Conservation (phyloP, 2,113 vertebrate genomes). For the Gallinago paraguaiae region DNA sequence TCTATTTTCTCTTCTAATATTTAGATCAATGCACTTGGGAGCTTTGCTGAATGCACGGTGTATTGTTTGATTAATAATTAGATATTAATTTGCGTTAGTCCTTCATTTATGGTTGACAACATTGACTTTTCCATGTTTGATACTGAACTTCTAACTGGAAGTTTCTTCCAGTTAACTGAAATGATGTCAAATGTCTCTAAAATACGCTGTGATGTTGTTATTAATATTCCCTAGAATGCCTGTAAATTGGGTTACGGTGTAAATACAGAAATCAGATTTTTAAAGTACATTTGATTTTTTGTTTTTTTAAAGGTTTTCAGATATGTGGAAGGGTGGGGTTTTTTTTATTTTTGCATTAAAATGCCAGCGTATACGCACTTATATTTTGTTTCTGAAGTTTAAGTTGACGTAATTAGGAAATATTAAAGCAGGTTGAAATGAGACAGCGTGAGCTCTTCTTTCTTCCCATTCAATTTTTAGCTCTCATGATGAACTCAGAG, state of each 20-base stretch:
- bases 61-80: not conserved
- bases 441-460: not conserved
- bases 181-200: not conserved
- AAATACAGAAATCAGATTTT: not conserved
- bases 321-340: not conserved
- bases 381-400: not conserved
- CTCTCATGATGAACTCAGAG: not conserved
- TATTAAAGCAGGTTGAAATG: not conserved
- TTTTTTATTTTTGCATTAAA: not conserved
- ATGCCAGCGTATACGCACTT: not conserved
- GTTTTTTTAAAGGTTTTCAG: not conserved
- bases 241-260: not conserved
- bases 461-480: not conserved
- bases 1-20: not conserved
- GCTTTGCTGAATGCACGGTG: not conserved
- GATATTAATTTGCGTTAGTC: not conserved
- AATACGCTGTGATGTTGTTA: not conserved
- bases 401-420: not conserved
- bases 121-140: slow-evolving; percentile 23
- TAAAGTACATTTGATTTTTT: not conserved
- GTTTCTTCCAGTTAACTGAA: not conserved
- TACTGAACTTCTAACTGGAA: slow-evolving; percentile 5
- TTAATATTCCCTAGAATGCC: slow-evolving; percentile 5
- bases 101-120: not conserved
- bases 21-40: not conserved